Evolutionary conservation across 1,140 invertebrate species (phyloP).

Genomic region (Brachionus calyciflorus): DNA sequence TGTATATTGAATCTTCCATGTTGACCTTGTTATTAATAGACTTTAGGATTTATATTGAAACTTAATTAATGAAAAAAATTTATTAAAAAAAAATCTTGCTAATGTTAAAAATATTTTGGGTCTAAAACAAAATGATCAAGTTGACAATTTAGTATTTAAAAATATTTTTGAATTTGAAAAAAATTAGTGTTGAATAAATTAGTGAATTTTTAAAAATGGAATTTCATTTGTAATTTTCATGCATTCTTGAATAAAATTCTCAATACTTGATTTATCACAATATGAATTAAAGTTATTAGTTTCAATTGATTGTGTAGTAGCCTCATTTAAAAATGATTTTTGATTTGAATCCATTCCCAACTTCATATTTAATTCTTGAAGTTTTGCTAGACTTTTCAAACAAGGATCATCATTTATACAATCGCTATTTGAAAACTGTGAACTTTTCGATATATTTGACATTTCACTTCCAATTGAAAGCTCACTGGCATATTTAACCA

Average conservation of each 20-base stretch:
- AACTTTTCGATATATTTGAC: background rate
- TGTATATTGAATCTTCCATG: too few species aligned
- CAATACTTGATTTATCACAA: background rate
- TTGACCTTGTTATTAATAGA: too few species aligned
- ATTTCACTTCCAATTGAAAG: slow-evolving; percentile 13
- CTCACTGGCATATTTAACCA: background rate
- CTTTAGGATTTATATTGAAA: too few species aligned
- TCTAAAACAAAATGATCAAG: too few species aligned
- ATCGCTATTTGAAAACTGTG: background rate
- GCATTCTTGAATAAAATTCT: slow-evolving; percentile 20
- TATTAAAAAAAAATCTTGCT: too few species aligned
- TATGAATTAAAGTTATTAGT: background rate
- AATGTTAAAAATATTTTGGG: too few species aligned
- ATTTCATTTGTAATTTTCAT: slow-evolving; percentile 21
- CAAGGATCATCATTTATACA: slow-evolving; percentile 1
- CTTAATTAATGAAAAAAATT: too few species aligned
- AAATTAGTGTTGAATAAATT: background rate
- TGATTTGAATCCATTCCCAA: background rate
- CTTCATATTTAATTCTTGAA: slow-evolving; percentile 26
- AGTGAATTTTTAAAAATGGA: background rate
- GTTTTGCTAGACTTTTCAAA: slow-evolving; percentile 35
- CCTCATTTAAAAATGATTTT: background rate
- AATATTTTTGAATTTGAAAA: background rate
- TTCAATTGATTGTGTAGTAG: background rate
- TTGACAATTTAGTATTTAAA: too few species aligned